Evolutionary conservation across 2,113 vertebrate species (phyloP), one percentile per base, ranked within the genome.

Genomic region (Campylomormyrus numenius): DNA sequence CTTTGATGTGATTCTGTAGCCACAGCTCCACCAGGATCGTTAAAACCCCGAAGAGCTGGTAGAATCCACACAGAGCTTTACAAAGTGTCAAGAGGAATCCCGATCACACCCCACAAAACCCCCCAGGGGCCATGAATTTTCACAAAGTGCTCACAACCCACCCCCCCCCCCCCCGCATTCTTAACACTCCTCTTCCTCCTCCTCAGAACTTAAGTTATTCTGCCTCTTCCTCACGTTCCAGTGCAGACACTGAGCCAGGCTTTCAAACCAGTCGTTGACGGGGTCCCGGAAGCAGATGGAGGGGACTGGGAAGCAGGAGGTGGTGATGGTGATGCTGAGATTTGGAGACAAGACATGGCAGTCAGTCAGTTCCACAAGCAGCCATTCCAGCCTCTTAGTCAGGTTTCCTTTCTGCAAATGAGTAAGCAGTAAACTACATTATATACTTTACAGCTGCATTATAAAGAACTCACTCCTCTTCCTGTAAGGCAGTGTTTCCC

Each of bases 211-310:
- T 90, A 96, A 93, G 92, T 94, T 92, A 93, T 95, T 91, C 87
- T 90, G 86, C 92, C 96, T 96, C 94, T 97, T 97, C 19, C 97
- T 94, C 0, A 97, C 96, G 1, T 97, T 97, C 97, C 97, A 97
- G 93, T 97, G 97, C 90, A 97, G 94, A 91, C 97, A 97, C 93
- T 97, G 93, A 0, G 96, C 97, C 90, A 97, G 91, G 93, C 97
- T 97, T 92, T 97, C 96, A 3, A 97, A 97, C 97, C 97, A 97
- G 94, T 97, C 97, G 1, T 96, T 96, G 88, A 97, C 96, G 0
- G 97, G 96, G 56, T 97, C 96, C 3, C 91, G 95, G 93, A 96
- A 96, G 31, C 97, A 97, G 94, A 97, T 96, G 3, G 96, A 97
- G 56, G 97, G 97, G 6, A 97, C 96, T 0, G 97, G 97, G 92